These are phyloP conservation scores for Hipposideros armiger DNA, from an alignment of 2,113 vertebrate species.

Conservation along the genomic window DNA sequence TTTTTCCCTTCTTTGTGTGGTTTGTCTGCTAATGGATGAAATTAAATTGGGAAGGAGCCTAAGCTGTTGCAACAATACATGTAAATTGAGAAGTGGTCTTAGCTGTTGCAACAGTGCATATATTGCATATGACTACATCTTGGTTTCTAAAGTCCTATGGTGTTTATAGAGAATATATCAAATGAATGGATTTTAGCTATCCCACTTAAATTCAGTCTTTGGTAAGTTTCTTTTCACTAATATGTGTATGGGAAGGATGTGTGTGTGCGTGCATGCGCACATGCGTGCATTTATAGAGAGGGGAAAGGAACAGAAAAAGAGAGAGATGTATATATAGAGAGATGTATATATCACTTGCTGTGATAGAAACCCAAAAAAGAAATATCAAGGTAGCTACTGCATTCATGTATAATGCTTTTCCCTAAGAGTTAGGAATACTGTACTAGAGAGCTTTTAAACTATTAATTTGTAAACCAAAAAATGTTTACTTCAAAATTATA, in stretches of 20 bases:
- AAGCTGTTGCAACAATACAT: not conserved
- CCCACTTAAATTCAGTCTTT: constrained; percentile 36
- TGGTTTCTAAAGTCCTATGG: not conserved
- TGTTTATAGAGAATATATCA: constrained; percentile 33
- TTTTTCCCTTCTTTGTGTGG: not conserved
- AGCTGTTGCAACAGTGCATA: not conserved
- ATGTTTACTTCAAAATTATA: not conserved
- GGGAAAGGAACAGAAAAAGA: not conserved
- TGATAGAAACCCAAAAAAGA: constrained; percentile 24
- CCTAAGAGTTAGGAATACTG: not conserved
- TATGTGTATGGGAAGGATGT: not conserved
- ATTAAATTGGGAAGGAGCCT: not conserved
- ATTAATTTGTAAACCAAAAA: constrained; percentile 42
- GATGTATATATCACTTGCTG: not conserved
- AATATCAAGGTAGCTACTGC: not conserved
- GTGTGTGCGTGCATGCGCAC: not conserved
- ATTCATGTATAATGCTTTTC: constrained; percentile 2
- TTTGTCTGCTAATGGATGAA: constrained; percentile 27
- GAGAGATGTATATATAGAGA: not conserved
- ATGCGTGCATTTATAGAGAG: not conserved
- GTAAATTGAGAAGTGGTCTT: not conserved
- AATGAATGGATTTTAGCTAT: constrained; percentile 39
- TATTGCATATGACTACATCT: not conserved
- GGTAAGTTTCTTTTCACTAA: constrained; percentile 22
- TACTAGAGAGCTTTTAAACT: constrained; percentile 46